Percentiles rank a stretch among this genome's conserved stretches.
Evolutionary conservation across 2,113 vertebrate species (phyloP).

Genomic region (Sinocyclocheilus rhinocerous): DNA sequence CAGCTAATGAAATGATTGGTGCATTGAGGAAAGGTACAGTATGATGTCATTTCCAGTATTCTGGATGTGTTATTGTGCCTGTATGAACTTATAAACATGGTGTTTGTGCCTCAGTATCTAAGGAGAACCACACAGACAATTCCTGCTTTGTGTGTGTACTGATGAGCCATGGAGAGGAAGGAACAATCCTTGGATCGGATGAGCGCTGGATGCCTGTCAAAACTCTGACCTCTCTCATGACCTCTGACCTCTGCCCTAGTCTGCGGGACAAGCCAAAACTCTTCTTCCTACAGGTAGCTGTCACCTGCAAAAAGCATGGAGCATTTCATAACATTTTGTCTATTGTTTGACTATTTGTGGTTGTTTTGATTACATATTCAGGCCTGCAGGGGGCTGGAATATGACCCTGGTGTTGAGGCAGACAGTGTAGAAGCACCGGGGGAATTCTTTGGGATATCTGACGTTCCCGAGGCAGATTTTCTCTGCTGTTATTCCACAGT

Average conservation of each 20-base stretch:
- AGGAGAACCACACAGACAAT: conserved; percentile 21
- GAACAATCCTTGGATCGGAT: conserved; percentile 24
- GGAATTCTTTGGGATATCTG: neutral
- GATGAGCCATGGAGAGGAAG: conserved; percentile 34
- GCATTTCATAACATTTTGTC: neutral
- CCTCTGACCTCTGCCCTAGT: conserved; percentile 30
- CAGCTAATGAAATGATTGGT: conserved; percentile 2
- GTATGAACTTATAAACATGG: neutral
- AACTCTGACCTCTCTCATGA: conserved; percentile 22
- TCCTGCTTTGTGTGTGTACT: conserved; percentile 40
- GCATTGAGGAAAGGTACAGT: conserved; percentile 1
- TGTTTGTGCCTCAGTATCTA: neutral
- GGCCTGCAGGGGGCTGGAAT: neutral
- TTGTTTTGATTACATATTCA: neutral
- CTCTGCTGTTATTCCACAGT: conserved; percentile 31
- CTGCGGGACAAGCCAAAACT: conserved; percentile 14
- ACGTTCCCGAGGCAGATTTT: conserved; percentile 14
- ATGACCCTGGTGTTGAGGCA: conserved; percentile 29
- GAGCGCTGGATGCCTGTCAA: neutral
- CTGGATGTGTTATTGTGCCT: neutral
- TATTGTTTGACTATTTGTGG: neutral
- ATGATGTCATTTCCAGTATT: neutral
- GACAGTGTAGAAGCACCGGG: neutral
- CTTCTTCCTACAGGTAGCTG: conserved; percentile 29
- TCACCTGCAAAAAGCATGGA: neutral